Base-by-base conservation (phyloP, 2,888 invertebrate genomes). In the Thereva nobilitata region DNA sequence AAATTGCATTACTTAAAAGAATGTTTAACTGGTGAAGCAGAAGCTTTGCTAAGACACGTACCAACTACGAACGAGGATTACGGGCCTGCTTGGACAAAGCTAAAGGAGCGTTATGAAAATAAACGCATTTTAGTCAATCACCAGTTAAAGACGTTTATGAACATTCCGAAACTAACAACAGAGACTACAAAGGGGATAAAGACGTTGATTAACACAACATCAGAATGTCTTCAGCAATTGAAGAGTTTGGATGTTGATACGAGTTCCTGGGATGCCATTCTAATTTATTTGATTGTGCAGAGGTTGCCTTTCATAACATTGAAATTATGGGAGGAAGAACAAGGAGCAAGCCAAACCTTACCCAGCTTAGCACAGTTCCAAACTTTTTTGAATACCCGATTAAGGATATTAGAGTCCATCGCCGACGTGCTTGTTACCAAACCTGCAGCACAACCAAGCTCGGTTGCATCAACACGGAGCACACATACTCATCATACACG, bases 81-180 rank as follows among this genome's bases (percentile, higher is more conserved):
- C 37, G 53, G 35, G n/a, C 49, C 57, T 2, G 66, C 66, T 4
- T 70, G 67, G 63, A 23, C 45, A 3, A 64, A 44, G 6, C 34
- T 68, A 5, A 37, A 41, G 5, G 56, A 70, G 9, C 59, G 68
- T 9, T 70, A 66, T n/a, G 68, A 70, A 42, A 70, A 68, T 35
- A 66, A 65, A 59, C 63, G 67, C 5, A 66, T 67, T 12, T 45
- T 68, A 9, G 63, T 66, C 0, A 70, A 70, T 38, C 56, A 45
- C 7, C 67, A 67, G 53, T 53, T 69, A 0, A 69, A 67, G 38
- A 34, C n/a, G 5, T 37, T 64, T 38, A 47, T 64, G 38, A 64
- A 59, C 64, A 41, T 52, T 8, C 7, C 59, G 1, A 3, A 12
- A 5, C 10, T 52, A 3, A n/a, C 12, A 0, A 40, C 12, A 23